These are phyloP conservation scores for Chiloscyllium plagiosum DNA, from an alignment of 2,113 vertebrate genomes.

Conservation along the genomic window DNA sequence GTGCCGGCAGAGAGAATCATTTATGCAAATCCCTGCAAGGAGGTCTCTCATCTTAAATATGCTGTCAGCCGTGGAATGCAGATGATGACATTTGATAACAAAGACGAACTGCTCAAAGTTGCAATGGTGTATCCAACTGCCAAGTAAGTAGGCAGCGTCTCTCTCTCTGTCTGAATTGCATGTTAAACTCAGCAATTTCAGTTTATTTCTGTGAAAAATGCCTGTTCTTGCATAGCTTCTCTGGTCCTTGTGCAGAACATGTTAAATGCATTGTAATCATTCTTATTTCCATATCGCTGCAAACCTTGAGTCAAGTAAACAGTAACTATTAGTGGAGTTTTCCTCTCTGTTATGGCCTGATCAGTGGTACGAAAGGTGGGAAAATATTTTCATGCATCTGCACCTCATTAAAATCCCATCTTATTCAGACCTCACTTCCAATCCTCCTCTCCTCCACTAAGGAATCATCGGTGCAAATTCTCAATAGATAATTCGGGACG, in stretches of 20 bases:
- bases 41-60: constrained; percentile 58
- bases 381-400: no score
- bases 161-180: not conserved
- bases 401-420: no score
- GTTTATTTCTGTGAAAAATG: not conserved
- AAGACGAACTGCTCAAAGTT: constrained; percentile 65
- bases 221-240: not conserved
- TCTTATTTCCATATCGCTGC: not conserved
- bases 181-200: not conserved
- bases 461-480: no score
- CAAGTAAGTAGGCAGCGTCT: constrained; percentile 46
- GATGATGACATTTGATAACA: constrained; percentile 65
- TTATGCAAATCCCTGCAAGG: constrained; percentile 66
- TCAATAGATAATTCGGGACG: no score
- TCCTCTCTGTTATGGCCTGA: no score
- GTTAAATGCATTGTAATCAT: not conserved
- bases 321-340: not conserved
- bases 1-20: constrained; percentile 58
- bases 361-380: no score
- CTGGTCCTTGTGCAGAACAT: not conserved
- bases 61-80: constrained; percentile 54
- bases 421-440: no score
- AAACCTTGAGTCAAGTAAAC: not conserved
- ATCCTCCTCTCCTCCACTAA: no score
- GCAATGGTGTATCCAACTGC: constrained; percentile 58